Conservation (phyloP, 2,888 invertebrate species). For the Gymnosoma rotundatum region DNA sequence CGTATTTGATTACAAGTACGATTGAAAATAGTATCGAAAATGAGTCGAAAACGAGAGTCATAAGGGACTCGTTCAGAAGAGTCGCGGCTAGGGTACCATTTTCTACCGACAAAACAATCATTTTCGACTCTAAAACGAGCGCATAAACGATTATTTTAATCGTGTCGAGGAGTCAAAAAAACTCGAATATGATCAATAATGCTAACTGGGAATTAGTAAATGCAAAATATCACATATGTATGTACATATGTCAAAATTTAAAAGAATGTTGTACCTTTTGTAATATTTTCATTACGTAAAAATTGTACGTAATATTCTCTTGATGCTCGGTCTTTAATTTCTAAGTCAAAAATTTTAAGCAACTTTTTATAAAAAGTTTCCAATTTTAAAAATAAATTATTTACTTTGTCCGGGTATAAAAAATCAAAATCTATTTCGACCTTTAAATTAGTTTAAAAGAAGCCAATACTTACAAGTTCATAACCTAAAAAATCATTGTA, state of each 20-base stretch:
- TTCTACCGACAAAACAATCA: no score
- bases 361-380: conserved; percentile 35
- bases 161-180: no score
- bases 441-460: conserved; percentile 4
- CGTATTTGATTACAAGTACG: no score
- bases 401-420: conserved; percentile 39
- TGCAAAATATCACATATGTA: background rate
- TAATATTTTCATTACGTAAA: conserved; percentile 52
- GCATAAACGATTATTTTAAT: no score
- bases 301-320: conserved; percentile 51
- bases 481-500: conserved; percentile 47
- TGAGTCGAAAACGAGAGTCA: no score
- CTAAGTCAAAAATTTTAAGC: conserved; percentile 37
- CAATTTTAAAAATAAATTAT: conserved; percentile 35
- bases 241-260: background rate
- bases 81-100: no score
- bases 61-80: no score
- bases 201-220: conserved; percentile 18
- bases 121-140: no score
- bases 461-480: conserved; percentile 21
- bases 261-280: conserved; percentile 38
- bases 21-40: no score
- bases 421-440: conserved; percentile 45
- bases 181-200: no score
- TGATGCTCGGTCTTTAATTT: conserved; percentile 42